phyloP scores from a whole-genome alignment of 2,888 invertebrate genomes.

The Stomorhina lunata region DNA sequence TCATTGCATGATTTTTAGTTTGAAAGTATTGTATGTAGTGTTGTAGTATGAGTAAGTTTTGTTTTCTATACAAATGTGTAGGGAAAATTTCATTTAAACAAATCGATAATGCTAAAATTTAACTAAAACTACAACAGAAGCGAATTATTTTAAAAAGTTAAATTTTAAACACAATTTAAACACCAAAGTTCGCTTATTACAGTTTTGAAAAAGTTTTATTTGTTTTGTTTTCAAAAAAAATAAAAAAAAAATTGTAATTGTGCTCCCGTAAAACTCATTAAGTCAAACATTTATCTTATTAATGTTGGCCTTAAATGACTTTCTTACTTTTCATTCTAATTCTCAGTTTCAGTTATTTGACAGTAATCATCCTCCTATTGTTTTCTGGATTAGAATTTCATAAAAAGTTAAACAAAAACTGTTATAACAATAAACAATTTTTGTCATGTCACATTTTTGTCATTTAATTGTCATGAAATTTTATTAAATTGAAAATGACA shows the following conservation, averaged over 20 bases:
- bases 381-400: not conserved
- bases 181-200: too few species aligned
- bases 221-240: too few species aligned
- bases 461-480: slow-evolving; percentile 31
- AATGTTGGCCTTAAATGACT: too few species aligned
- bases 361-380: not conserved
- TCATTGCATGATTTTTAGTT: not conserved
- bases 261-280: too few species aligned
- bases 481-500: slow-evolving; percentile 11
- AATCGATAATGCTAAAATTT: slow-evolving; percentile 55
- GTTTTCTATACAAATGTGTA: not conserved
- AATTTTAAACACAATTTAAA: not conserved
- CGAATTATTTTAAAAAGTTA: not conserved
- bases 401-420: not conserved
- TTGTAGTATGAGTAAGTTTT: slow-evolving; percentile 3
- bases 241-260: too few species aligned
- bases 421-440: not conserved
- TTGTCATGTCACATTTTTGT: slow-evolving; percentile 13
- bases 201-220: too few species aligned
- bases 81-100: not conserved
- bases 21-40: too few species aligned
- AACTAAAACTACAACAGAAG: slow-evolving; percentile 29
- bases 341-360: too few species aligned
- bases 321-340: too few species aligned
- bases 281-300: too few species aligned